phyloP scores from a whole-genome alignment of 2,888 invertebrate species.

The Eupsilia transversa region DNA sequence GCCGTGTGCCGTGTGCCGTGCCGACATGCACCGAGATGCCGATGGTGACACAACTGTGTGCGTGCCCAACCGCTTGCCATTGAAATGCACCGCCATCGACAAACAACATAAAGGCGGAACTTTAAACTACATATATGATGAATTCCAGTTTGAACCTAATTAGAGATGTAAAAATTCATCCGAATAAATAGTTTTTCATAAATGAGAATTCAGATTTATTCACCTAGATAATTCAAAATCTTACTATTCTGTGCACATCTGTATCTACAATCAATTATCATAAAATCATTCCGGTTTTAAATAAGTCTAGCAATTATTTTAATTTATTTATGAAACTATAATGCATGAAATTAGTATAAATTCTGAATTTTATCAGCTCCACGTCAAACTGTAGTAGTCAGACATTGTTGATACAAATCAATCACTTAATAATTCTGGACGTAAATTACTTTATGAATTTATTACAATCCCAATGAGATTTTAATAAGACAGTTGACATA shows the following conservation, averaged over 20 bases:
- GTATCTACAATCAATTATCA: constrained; percentile 31
- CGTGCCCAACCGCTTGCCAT: constrained; percentile 27
- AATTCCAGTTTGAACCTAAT: constrained; percentile 28
- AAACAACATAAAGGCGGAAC: constrained; percentile 14
- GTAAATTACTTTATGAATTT: constrained; percentile 26
- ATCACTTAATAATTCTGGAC: constrained; percentile 24
- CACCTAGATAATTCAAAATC: neutral
- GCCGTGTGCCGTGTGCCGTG: constrained; percentile 16
- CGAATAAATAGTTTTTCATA: neutral
- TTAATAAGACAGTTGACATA: constrained; percentile 27
- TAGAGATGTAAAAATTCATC: neutral
- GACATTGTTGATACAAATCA: constrained; percentile 48
- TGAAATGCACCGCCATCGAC: constrained; percentile 47
- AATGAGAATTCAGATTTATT: neutral
- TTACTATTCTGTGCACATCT: constrained; percentile 7
- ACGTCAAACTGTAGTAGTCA: constrained; percentile 26
- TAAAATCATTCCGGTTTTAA: constrained; percentile 33
- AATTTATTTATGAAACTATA: constrained; percentile 13
- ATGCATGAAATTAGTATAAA: constrained; percentile 38
- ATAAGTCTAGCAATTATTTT: constrained; percentile 15
- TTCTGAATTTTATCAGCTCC: constrained; percentile 36
- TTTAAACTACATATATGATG: constrained; percentile 16
- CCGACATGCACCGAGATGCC: constrained; percentile 47
- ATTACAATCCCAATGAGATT: constrained; percentile 26
- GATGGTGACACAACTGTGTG: constrained; percentile 55